Evolutionary conservation across 1,140 invertebrate genomes (phyloP), one percentile per base, ranked within the genome.

Genomic region (Apis cerana): DNA sequence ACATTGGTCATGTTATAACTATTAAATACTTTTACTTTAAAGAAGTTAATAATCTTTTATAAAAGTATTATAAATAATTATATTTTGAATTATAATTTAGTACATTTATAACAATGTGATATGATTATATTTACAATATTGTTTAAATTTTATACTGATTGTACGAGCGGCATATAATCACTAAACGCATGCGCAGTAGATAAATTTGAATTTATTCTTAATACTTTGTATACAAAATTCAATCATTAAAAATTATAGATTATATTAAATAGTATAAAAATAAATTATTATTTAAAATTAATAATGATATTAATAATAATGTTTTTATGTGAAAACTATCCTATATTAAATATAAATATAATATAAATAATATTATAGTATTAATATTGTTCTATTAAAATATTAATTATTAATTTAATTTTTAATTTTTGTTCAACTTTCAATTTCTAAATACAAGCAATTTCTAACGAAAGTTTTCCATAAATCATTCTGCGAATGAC

Each of bases 381-480:
- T 43, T 43, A 43, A 43, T 43, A 43, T 7, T 43, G 5, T 43
- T 7, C 33, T 43, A 43, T 43, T 43, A 43, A 43, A 43, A 43
- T 43, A 43, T 43, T 43, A 43, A 43, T 43, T 43, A 43, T 7
- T 43, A 61, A 71, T n/a, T 58, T 54, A 64, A 71, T 71, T 68
- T 71, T 50, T 43, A 74, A 50, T 79, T 62, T 80, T 50, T 80
- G 56, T 23, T 80, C 43, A 10, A 13, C n/a, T 27, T 59, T 58
- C 21, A 67, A 68, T 52, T 58, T 75, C 33, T 52, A 58, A 75
- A 23, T 56, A 48, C 2, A 54, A 56, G 33, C 15, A 33, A 58
- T 54, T 17, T 69, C 72, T 70, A 75, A 83, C 75, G 81, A 83
- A 83, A 83, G 68, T 80, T 71, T 80, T 80, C 75, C 59, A 80